These are phyloP conservation scores for Oceanodroma tethys DNA, from an alignment of 2,113 vertebrate genomes.

Conservation along the genomic window DNA sequence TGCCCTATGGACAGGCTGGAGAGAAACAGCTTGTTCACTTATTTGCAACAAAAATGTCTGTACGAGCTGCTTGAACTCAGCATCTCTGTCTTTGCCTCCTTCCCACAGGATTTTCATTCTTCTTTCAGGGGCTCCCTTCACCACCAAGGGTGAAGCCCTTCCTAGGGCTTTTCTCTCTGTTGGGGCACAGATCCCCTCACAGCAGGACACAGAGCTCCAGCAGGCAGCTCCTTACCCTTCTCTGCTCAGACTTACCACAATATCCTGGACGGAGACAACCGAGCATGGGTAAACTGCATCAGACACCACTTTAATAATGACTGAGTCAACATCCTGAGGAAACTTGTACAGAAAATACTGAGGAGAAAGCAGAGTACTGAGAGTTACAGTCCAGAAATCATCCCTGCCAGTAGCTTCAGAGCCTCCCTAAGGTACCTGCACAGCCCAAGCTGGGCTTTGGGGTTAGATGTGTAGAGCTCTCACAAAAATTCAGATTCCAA, in stretches of 20 bases:
- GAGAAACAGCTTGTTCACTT: not conserved
- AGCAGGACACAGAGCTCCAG: not conserved
- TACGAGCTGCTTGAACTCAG: not conserved
- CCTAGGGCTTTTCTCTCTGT: not conserved
- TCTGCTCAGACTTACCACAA: conserved; percentile 71
- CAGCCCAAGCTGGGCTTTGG: not conserved
- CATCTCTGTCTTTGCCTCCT: not conserved
- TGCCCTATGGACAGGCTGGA: not conserved
- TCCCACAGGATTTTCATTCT: not conserved
- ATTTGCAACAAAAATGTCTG: not conserved
- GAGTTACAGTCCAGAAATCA: not conserved
- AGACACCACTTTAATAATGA: conserved; percentile 77
- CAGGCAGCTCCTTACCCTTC: not conserved
- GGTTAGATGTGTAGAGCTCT: not conserved
- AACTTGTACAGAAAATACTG: conserved; percentile 83
- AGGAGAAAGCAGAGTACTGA: conserved; percentile 11
- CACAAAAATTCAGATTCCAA: not conserved
- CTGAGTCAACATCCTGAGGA: conserved; percentile 76
- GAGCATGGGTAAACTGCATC: conserved; percentile 74
- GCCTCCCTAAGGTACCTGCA: not conserved
- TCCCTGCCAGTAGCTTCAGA: not conserved
- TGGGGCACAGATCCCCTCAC: not conserved
- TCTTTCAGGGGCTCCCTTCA: not conserved
- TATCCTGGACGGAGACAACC: conserved; percentile 81
- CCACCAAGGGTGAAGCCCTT: not conserved